Percentiles rank a stretch among this genome's conserved stretches.
phyloP scores from a whole-genome alignment of 92 coral and sea anemone genomes.

The Muricea muricata region DNA sequence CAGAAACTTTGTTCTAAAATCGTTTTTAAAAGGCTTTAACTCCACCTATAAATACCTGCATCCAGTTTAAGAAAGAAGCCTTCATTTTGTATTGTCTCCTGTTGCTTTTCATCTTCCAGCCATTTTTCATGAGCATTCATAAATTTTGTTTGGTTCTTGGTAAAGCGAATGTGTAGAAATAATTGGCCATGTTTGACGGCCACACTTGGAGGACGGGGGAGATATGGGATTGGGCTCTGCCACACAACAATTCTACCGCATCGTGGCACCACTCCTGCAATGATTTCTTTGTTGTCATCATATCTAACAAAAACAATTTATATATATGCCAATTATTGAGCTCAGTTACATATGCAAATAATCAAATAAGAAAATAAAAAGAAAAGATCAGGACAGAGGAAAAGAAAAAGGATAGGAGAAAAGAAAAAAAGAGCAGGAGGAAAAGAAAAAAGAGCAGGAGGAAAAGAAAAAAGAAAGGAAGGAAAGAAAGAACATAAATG shows the following conservation, averaged over 20 bases:
- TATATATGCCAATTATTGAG: too few relatives aligned
- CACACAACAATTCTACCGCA: constrained; percentile 83
- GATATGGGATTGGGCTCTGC: constrained; percentile 84
- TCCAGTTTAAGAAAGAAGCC: constrained; percentile 71
- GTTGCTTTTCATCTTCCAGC: constrained; percentile 57
- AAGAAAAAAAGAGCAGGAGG: neutral
- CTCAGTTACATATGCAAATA: too few relatives aligned
- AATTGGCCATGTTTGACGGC: constrained; percentile 80
- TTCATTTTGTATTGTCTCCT: constrained; percentile 52
- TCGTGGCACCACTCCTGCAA: constrained; percentile 90
- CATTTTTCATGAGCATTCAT: constrained; percentile 54
- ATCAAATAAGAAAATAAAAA: too few relatives aligned
- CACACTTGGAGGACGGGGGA: constrained; percentile 92
- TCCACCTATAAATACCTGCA: too few relatives aligned
- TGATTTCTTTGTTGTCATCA: constrained; percentile 84
- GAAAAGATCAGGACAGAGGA: too few relatives aligned
- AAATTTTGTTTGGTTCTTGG: constrained; percentile 80
- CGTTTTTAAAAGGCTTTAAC: too few relatives aligned
- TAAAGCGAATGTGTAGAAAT: constrained; percentile 81
- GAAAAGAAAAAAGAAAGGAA: neutral
- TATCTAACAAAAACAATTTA: constrained; percentile 64
- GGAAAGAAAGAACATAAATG: neutral
- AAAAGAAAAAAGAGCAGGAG: neutral
- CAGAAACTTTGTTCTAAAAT: too few relatives aligned
- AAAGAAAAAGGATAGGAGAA: neutral